phyloP scores from a whole-genome alignment of 2,888 invertebrate genomes.

The Pardosa pseudoannulata region DNA sequence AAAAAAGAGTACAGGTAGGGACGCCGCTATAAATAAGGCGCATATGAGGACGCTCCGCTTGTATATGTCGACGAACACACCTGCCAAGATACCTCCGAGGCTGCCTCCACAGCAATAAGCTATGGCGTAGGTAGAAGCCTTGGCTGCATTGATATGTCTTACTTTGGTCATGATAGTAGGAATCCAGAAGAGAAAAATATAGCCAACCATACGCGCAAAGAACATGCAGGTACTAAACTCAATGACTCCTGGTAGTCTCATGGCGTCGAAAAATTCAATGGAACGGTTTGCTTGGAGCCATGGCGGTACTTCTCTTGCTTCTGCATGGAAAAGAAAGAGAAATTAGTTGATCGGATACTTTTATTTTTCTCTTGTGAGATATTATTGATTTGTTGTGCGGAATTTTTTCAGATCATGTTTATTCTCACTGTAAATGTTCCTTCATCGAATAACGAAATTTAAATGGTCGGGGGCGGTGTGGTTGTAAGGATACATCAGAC shows the following conservation, averaged over 20 bases:
- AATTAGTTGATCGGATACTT: too few species aligned
- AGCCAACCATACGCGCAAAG: conserved; percentile 96
- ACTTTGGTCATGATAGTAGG: conserved; percentile 85
- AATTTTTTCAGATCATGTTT: too few species aligned
- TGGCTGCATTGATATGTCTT: conserved; percentile 16
- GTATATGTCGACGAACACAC: conserved; percentile 86
- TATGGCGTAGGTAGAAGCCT: conserved; percentile 78
- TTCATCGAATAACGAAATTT: too few species aligned
- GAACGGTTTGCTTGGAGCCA: conserved; percentile 24
- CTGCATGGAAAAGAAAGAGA: too few species aligned
- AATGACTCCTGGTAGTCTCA: conserved; percentile 83
- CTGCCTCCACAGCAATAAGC: conserved; percentile 86
- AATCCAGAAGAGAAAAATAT: conserved; percentile 97
- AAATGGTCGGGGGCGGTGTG: too few species aligned
- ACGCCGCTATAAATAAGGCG: conserved; percentile 86
- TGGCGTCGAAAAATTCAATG: conserved; percentile 23
- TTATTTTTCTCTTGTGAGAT: too few species aligned
- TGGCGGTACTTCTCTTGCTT: background rate
- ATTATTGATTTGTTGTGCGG: too few species aligned
- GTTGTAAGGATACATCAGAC: too few species aligned
- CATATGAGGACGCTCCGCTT: conserved; percentile 92
- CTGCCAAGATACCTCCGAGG: conserved; percentile 90
- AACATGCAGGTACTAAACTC: conserved; percentile 95
- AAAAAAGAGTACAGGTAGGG: conserved; percentile 82
- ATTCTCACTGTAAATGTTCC: too few species aligned